Percentiles rank a stretch among this genome's conserved stretches.
These are phyloP conservation scores for Drosophila koepferae DNA, from an alignment of 2,888 invertebrate genomes.

Conservation along the genomic window DNA sequence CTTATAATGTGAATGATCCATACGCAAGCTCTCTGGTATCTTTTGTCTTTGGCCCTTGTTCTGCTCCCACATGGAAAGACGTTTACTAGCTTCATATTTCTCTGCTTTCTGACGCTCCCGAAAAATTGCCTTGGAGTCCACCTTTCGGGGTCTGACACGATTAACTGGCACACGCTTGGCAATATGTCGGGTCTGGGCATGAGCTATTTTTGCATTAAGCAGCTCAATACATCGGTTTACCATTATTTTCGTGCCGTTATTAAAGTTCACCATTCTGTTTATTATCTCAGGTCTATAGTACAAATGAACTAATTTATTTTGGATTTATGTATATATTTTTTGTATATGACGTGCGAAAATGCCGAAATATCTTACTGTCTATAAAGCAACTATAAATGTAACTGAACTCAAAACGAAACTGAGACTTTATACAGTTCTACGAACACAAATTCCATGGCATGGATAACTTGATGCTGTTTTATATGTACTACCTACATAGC, in stretches of 20 bases:
- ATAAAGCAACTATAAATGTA: conserved; percentile 10
- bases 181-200: conserved; percentile 50
- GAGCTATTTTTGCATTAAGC: conserved; percentile 42
- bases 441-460: not conserved
- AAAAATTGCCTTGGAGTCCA: not conserved
- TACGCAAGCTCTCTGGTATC: conserved; percentile 15
- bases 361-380: conserved; percentile 27
- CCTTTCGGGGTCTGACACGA: not conserved
- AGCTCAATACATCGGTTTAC: conserved; percentile 54
- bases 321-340: not conserved
- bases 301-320: conserved; percentile 27
- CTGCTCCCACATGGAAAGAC: conserved; percentile 64
- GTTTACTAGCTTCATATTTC: conserved; percentile 45
- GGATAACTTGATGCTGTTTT: conserved; percentile 29
- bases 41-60: not conserved
- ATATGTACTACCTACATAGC: not conserved
- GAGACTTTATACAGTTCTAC: not conserved
- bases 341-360: not conserved
- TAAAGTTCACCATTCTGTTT: conserved; percentile 48
- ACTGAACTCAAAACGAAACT: conserved; percentile 6
- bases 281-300: not conserved
- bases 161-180: conserved; percentile 17
- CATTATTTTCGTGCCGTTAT: conserved; percentile 47
- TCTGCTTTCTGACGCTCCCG: conserved; percentile 50
- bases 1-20: conserved; percentile 73